Base-by-base conservation (phyloP, 2,888 invertebrate genomes). In the Lepas anatifera region DNA sequence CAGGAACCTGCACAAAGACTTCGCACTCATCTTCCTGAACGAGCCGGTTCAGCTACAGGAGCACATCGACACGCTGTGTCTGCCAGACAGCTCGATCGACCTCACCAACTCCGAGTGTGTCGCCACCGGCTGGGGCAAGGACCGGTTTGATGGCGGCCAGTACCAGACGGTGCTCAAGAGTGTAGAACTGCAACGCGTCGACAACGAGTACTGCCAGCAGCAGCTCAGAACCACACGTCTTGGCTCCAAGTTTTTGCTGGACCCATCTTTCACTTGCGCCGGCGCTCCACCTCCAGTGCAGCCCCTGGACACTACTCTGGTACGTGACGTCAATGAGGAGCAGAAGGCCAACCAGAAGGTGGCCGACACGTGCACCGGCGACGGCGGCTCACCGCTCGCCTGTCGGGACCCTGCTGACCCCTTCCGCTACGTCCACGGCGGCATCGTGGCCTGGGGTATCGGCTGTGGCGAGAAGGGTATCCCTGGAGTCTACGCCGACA, bases 391-490 rank as follows among this genome's bases (percentile, higher is more conserved):
- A 29, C 89, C 91, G 0, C 80, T 92, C 18, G 88, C 89, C 1
- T 92, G 91, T 74, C 64, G 37, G n/a, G 46, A 46, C 46, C 46
- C 29, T 18, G 39, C 18, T 10, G 69, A 71, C 48, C 70, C 43
- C 22, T 32, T 39, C 41, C 52, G 35, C 32, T 74, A 72, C 69
- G 70, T 70, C 18, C 86, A 91, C 76, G 84, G 85, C 2, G 94
- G 94, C 0, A 86, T 93, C 16, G 90, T 92, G 0, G 87, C 92
- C 0, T 94, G 93, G 92, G 94, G 94, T n/a, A 87, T 94, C 70
- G 90, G 89, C 4, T 94, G 94, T 76, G 92, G 92, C 0, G 79
- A 81, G 52, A 81, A 83, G 68, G 82, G 84, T 69, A 84, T 89
- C 1, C 94, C 94, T 0, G 93, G 89, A 0, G 90, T 91, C 0